phyloP scores from a whole-genome alignment of 2,888 invertebrate genomes.

The Mellilla xanthometata region DNA sequence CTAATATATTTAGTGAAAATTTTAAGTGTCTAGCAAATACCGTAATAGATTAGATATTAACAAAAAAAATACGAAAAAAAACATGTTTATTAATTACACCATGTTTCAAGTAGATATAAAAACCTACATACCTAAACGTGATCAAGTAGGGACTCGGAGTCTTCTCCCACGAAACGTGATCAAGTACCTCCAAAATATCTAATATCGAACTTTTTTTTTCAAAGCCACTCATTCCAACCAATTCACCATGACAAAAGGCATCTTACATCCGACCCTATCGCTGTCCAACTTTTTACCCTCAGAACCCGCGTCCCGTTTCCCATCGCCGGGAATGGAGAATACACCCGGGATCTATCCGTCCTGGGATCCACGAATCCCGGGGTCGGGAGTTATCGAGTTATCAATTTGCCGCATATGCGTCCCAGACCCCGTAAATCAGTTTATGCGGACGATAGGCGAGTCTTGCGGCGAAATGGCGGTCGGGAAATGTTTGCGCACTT shows the following conservation, averaged over 20 bases:
- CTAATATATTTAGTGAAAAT: no score
- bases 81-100: no score
- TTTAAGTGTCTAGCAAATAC: no score
- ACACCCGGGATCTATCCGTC: constrained; percentile 18
- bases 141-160: no score
- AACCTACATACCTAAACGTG: no score
- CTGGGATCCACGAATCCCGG: constrained; percentile 30
- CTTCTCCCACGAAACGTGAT: no score
- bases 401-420: constrained; percentile 58
- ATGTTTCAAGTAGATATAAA: no score
- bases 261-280: constrained; percentile 2
- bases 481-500: background rate
- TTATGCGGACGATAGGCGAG: constrained; percentile 10
- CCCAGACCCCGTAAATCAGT: constrained; percentile 21
- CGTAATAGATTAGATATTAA: no score
- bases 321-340: constrained; percentile 18
- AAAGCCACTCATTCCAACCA: no score
- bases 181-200: no score
- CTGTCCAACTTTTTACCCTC: background rate
- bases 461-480: background rate
- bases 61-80: no score
- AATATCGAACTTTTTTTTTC: no score
- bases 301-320: background rate
- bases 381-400: constrained; percentile 70
- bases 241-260: constrained; percentile 5